Conservation (phyloP, 2,888 invertebrate species). For the Drosophila silvestris region DNA sequence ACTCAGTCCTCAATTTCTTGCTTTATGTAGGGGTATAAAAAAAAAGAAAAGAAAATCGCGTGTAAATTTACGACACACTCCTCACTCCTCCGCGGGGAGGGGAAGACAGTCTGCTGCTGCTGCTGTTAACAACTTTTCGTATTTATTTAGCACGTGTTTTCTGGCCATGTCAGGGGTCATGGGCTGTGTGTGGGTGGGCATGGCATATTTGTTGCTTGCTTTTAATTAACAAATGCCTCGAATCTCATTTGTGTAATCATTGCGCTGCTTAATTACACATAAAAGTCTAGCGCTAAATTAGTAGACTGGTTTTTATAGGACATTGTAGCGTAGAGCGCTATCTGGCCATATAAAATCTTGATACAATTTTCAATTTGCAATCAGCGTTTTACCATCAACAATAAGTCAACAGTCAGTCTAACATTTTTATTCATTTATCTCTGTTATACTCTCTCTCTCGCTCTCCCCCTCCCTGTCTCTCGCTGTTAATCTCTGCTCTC, state of each 20-base stretch:
- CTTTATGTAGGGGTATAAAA: conserved; percentile 40
- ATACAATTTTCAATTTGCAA: conserved; percentile 50
- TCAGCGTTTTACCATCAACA: conserved; percentile 38
- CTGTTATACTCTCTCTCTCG: conserved; percentile 12
- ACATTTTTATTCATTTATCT: conserved; percentile 12
- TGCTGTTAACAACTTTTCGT: conserved; percentile 61
- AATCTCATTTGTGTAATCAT: conserved; percentile 65
- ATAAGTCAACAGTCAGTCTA: conserved; percentile 10
- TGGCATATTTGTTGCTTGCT: conserved; percentile 64
- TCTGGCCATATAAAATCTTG: conserved; percentile 12
- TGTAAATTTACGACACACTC: conserved; percentile 58
- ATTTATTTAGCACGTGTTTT: conserved; percentile 75
- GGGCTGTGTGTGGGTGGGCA: neutral
- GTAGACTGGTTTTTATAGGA: conserved; percentile 28
- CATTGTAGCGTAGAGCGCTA: neutral
- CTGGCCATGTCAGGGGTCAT: neutral
- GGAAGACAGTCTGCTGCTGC: conserved; percentile 50
- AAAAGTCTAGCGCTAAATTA: conserved; percentile 57
- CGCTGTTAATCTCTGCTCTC: conserved; percentile 26
- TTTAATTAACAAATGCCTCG: conserved; percentile 78
- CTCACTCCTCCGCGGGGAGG: neutral
- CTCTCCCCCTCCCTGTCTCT: conserved; percentile 4
- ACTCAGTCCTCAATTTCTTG: conserved; percentile 42
- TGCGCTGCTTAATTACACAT: conserved; percentile 56
- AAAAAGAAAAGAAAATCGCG: conserved; percentile 10